Evolutionary conservation across 2,797 vertebrate species (phyloP), one percentile per base, ranked within the genome.

Genomic region (Protonibea diacanthus): DNA sequence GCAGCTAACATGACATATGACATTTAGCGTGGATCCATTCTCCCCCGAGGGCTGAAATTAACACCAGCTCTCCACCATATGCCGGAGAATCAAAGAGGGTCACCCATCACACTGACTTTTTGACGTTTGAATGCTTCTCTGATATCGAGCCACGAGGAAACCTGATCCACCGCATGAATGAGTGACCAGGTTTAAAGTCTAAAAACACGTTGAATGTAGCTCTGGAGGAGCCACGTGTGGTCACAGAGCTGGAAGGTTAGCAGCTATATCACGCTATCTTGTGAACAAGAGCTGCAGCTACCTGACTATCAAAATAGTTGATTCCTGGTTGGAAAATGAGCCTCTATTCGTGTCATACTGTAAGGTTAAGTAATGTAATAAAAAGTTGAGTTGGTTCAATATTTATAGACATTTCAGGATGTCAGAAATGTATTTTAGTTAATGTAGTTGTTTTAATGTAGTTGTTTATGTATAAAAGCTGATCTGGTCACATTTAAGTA

Each of bases 1-100:
- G 20, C 17, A 21, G 81, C 79, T 48, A 68, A 66, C 42, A 14
- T 80, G 84, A 81, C 83, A 79, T 48, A 63, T 52, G 84, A 86
- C 81, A 83, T 86, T 89, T 72, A 80, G 79, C 33, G 33, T 13
- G 55, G 58, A 45, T 61, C 57, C 68, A 7, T 87, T 81, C 77
- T 21, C 38, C 72, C 90, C 88, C 2, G 1, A 61, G 83, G 92
- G 83, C 81, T 84, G 91, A 87, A 89, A 90, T 74, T n/a, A 81
- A 91, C 85, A 85, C 89, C 84, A 60, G 18, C 71, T 25, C 62
- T 27, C 45, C 76, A 51, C 77, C 90, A 87, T 86, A 89, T 88
- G 88, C 74, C 6, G 72, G 17, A 23, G 44, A 78, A 81, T 71
- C 71, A 80, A 63, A 63, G 73, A 66, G 57, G 61, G 71, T 73